Conservation (phyloP, 2,888 invertebrate species). For the Amaurobius ferox region DNA sequence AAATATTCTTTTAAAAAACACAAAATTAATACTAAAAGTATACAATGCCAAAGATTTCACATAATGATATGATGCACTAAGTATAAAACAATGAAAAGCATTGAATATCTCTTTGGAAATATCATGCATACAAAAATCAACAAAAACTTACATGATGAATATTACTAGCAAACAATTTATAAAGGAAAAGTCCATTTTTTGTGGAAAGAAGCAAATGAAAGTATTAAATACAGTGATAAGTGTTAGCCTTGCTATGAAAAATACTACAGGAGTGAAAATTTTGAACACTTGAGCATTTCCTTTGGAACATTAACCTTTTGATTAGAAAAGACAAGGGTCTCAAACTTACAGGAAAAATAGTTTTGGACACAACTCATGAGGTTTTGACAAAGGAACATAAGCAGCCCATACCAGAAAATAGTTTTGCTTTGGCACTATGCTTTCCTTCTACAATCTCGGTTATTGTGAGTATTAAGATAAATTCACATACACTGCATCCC, state of each 20-base stretch:
- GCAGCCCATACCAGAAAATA: no score
- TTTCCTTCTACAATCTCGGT: no score
- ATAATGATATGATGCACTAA: constrained; percentile 65
- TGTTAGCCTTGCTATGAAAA: constrained; percentile 17
- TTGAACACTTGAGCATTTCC: constrained; percentile 47
- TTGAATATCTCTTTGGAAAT: constrained; percentile 68
- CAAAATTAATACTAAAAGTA: constrained; percentile 69
- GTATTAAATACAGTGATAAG: constrained; percentile 26
- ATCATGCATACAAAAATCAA: constrained; percentile 28
- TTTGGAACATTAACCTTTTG: constrained; percentile 65
- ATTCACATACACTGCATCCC: no score
- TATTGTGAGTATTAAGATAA: no score
- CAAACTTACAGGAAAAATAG: constrained; percentile 52
- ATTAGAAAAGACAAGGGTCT: constrained; percentile 67
- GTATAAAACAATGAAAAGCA: constrained; percentile 63
- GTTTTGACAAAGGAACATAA: no score
- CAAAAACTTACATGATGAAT: constrained; percentile 23
- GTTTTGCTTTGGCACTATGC: no score
- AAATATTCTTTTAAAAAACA: constrained; percentile 52
- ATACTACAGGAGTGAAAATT: constrained; percentile 47
- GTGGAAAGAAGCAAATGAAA: constrained; percentile 56
- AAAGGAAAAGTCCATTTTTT: constrained; percentile 34
- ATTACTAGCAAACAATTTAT: constrained; percentile 38
- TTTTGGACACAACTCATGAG: background rate
- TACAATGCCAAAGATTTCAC: constrained; percentile 65